Evolutionary conservation across 1,140 invertebrate genomes (phyloP), one percentile per base, ranked within the genome.

Genomic region (Neelides sp.): DNA sequence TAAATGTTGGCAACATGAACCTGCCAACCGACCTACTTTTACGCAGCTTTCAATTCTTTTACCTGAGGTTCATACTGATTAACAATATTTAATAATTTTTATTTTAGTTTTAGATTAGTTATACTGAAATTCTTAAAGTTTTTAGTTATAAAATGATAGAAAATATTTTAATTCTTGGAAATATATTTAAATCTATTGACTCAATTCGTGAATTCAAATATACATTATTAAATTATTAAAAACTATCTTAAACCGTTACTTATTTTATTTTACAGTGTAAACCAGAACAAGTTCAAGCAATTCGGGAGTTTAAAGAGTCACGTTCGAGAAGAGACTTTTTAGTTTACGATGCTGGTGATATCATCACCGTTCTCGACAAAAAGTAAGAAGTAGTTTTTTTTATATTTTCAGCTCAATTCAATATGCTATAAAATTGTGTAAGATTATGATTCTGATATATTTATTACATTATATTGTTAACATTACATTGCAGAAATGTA

Each of bases 1-100:
- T 37, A 83, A 92, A 64, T 97, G 93, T 66, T 98, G 94, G 94
- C 77, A 84, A 46, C 89, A 96, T 62, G 86, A 97, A 55, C 80
- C 89, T 0, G 72, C 74, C n/a, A 78, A 83, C 54, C 70, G 95
- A 51, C 94, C 94, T 0, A 87, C 82, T 40, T 98, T 98, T 67
- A 76, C 79, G 40, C 87, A 95, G 58, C 74, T 98, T 2, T 77
- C 81, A 37, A 72, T 75, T 5, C 70, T 80, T 15, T 69, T 97
- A 55, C 84, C 85, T 0, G 86, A 91, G 62, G 74, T 80, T 65
- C 65, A 64, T 40, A 27, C 20, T n/a, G n/a, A n/a, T n/a, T n/a
- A n/a, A n/a, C n/a, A n/a, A n/a, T n/a, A n/a, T n/a, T n/a, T n/a
- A n/a, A n/a, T n/a, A n/a, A n/a, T n/a, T n/a, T n/a, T n/a, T n/a